Conservation (phyloP, 2,888 invertebrate genomes). For the Sminthurinus aureus region DNA sequence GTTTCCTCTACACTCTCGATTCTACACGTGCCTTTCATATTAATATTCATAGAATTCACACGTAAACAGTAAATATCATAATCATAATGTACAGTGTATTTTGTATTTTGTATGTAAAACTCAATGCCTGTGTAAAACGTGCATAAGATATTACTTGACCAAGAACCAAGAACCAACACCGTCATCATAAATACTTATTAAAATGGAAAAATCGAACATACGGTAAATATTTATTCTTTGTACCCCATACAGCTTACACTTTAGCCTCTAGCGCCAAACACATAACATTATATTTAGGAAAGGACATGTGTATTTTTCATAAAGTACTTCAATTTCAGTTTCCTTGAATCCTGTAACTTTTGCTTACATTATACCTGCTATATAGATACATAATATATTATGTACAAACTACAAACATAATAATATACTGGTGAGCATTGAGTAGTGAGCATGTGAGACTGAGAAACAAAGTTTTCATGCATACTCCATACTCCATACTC, state of each 20-base stretch:
- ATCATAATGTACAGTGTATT: no score
- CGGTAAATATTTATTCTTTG: neutral
- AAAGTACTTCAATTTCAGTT: neutral
- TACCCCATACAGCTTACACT: neutral
- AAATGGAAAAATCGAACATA: neutral
- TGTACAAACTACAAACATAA: neutral
- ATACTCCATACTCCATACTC: neutral
- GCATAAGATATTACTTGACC: no score
- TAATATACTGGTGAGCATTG: neutral
- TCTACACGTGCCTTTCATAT: neutral
- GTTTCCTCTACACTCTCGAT: neutral
- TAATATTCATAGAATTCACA: neutral
- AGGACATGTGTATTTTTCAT: neutral
- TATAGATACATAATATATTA: neutral
- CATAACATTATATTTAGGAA: neutral
- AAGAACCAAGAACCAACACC: neutral
- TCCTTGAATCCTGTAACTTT: neutral
- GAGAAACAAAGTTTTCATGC: neutral
- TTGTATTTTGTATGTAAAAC: no score
- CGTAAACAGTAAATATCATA: neutral
- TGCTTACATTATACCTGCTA: neutral
- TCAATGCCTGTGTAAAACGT: no score
- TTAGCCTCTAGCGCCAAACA: neutral
- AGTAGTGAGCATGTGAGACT: neutral
- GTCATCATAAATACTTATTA: constrained; percentile 3